Conservation (phyloP, 2,113 vertebrate species). For the Gallinago media region DNA sequence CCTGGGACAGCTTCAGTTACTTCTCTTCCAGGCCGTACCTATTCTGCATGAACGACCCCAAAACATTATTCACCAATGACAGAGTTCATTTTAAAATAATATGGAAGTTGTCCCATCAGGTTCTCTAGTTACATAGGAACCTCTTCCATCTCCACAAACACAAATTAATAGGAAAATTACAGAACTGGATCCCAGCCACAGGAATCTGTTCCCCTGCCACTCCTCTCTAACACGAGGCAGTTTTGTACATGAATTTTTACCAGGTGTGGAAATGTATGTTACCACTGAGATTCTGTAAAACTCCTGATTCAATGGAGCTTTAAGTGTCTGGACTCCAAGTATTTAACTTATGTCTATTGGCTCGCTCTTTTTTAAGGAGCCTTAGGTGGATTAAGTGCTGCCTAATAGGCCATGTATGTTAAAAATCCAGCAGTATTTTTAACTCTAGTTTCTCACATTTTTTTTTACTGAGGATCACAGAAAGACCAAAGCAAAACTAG, state of each 20-base stretch:
- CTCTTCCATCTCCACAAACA: conserved; percentile 11
- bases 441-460: background rate
- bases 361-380: conserved; percentile 13
- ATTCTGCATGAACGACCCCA: background rate
- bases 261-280: conserved; percentile 12
- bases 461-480: background rate
- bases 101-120: background rate
- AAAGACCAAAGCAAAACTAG: background rate
- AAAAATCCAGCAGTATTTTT: background rate
- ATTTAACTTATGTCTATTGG: conserved; percentile 26
- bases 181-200: background rate
- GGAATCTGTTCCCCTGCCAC: background rate
- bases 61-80: background rate
- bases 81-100: background rate
- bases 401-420: background rate
- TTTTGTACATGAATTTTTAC: background rate
- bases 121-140: background rate
- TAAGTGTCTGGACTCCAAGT: background rate
- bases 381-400: background rate
- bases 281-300: conserved; percentile 28
- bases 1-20: background rate
- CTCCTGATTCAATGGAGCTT: background rate
- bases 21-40: background rate
- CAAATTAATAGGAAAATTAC: conserved; percentile 8
- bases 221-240: background rate